Conservation (phyloP, 2,797 vertebrate species). For the Emys orbicularis region DNA sequence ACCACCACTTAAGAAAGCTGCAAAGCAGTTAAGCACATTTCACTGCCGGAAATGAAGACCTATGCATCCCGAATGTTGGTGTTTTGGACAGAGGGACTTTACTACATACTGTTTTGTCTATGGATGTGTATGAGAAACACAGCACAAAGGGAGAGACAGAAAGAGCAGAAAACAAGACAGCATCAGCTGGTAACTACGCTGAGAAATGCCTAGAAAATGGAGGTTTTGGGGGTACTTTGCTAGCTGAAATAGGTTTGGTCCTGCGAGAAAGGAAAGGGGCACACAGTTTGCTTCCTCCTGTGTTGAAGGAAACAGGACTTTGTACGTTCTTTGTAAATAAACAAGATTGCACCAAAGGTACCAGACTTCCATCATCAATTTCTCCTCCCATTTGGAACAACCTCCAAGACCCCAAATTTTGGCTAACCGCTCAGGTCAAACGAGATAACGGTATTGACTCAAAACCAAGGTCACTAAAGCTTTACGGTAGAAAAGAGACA, state of each 20-base stretch:
- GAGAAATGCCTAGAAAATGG: neutral
- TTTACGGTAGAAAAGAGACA: neutral
- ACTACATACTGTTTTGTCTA: neutral
- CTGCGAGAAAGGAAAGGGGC: neutral
- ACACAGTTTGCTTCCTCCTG: neutral
- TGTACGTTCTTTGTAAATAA: neutral
- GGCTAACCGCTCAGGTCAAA: neutral
- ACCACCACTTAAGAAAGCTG: neutral
- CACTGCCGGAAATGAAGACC: neutral
- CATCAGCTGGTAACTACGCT: neutral
- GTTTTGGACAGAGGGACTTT: neutral
- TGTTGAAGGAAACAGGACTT: neutral
- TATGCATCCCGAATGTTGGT: neutral
- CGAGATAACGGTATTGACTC: neutral
- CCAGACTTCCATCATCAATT: neutral
- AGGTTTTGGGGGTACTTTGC: neutral
- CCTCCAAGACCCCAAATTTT: neutral
- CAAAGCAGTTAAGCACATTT: neutral
- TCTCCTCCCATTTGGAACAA: neutral
- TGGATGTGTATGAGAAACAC: neutral
- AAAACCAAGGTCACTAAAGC: neutral
- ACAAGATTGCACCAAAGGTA: neutral
- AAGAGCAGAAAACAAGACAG: no score
- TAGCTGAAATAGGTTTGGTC: neutral
- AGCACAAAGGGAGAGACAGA: no score